Conservation (phyloP, 2,888 invertebrate species). For the Volucella inanis region DNA sequence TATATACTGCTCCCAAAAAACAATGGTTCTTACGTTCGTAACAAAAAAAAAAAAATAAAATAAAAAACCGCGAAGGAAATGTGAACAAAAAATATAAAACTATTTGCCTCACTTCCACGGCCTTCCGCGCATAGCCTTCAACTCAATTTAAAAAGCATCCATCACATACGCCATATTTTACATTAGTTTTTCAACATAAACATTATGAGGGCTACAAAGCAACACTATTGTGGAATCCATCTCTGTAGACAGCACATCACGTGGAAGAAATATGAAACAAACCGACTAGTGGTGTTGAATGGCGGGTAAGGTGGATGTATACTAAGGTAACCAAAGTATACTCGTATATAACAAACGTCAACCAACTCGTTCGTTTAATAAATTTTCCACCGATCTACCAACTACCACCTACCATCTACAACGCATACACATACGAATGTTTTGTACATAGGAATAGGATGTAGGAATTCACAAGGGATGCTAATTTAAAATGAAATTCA, state of each 20-base stretch:
- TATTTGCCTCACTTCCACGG: not conserved
- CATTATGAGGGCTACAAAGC: not conserved
- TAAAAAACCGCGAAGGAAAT: constrained; percentile 6
- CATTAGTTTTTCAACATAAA: not conserved
- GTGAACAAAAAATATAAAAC: not conserved
- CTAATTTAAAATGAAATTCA: constrained; percentile 44
- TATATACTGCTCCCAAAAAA: not conserved
- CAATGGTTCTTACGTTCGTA: not conserved
- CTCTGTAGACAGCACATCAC: not conserved
- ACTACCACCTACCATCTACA: too few relatives aligned
- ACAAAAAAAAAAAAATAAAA: not conserved
- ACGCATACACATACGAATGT: not conserved
- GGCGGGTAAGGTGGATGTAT: too few relatives aligned
- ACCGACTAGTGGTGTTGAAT: too few relatives aligned
- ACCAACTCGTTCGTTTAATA: not conserved
- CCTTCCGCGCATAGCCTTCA: constrained; percentile 24
- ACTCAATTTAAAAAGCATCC: constrained; percentile 1
- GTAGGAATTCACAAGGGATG: constrained; percentile 3
- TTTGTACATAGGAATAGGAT: too few relatives aligned
- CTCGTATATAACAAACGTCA: too few relatives aligned
- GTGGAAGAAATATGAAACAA: too few relatives aligned
- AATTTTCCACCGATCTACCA: not conserved
- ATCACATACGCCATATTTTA: not conserved
- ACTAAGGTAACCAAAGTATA: too few relatives aligned
- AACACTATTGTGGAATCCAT: not conserved